Evolutionary conservation across 2,888 invertebrate species (phyloP).

Genomic region (Cepaea hortensis): DNA sequence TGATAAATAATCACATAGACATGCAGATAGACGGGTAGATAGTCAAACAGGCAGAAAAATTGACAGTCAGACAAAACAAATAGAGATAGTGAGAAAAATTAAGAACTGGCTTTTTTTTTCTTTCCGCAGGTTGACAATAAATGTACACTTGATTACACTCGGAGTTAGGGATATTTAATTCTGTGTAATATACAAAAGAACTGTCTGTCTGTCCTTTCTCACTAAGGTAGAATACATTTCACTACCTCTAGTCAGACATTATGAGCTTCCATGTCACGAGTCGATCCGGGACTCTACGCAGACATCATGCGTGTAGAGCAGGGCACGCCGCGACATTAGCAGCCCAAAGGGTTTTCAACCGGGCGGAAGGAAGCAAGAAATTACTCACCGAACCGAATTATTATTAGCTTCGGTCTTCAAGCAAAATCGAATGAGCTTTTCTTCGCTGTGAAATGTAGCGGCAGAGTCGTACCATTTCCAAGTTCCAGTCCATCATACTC

Average conservation of each 20-base stretch:
- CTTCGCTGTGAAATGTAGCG: constrained; percentile 9
- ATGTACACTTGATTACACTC: no score
- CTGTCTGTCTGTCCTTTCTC: no score
- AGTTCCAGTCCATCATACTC: neutral
- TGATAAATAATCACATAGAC: no score
- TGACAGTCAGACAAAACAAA: no score
- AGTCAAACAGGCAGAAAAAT: no score
- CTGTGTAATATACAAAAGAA: no score
- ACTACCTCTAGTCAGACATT: neutral
- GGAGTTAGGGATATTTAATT: no score
- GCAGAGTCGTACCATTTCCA: neutral
- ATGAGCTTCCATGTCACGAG: neutral
- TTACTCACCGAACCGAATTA: constrained; percentile 12
- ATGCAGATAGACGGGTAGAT: no score
- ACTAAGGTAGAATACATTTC: neutral
- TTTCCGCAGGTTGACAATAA: no score
- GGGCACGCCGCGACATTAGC: constrained; percentile 24
- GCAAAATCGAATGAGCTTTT: constrained; percentile 40
- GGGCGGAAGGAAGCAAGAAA: constrained; percentile 33
- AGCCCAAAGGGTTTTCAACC: constrained; percentile 10
- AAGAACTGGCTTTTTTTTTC: no score
- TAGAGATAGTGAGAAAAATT: no score
- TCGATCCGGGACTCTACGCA: neutral
- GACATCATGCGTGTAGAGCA: constrained; percentile 8
- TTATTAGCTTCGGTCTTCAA: constrained; percentile 4